Evolutionary conservation across 2,888 invertebrate genomes (phyloP), one percentile per base, ranked within the genome.

Genomic region (Tiphia femorata): DNA sequence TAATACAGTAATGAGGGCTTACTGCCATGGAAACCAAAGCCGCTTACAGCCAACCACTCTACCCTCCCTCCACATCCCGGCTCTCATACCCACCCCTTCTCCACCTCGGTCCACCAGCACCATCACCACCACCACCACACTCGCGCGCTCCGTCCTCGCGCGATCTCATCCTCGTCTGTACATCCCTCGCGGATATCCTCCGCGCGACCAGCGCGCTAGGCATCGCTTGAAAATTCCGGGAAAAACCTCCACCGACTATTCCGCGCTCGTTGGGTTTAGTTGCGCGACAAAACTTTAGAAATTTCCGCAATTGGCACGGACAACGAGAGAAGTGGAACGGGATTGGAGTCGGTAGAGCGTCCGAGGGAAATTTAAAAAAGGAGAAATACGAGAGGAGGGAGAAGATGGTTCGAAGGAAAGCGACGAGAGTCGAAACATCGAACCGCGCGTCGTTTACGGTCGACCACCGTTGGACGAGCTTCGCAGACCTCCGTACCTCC

Each of bases 21-120:
- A 82, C 83, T 83, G 82, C 83, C 83, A 83, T 83, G 83, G 83
- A 81, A 83, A 83, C 83, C 81, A 82, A 83, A 83, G 81, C 83
- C 78, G 83, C 82, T 83, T 83, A 83, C 75, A 77, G 78, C 77
- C 82, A 77, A 80, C 82, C 82, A 78, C 81, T 82, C 81, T 70
- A 64, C 72, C 64, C 65, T 58, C 64, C 37, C 46, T 48, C 54
- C 50, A 27, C 62, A n/a, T 49, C 49, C 46, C 48, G 47, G 55
- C 65, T 52, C 68, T 51, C 62, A 29, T 54, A 14, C 48, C 43
- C 46, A 44, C 50, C 51, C 42, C 37, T 43, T 3, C 54, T 42
- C 42, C 42, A 16, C 54, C 42, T 21, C 33, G 7, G 37, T 51
- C 17, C 23, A 21, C 19, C 30, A 43, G 17, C 44, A 12, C 14